Percentiles rank a stretch among this genome's conserved stretches.
phyloP scores from a whole-genome alignment of 2,888 invertebrate genomes.

The Microctonus aethiopoides region DNA sequence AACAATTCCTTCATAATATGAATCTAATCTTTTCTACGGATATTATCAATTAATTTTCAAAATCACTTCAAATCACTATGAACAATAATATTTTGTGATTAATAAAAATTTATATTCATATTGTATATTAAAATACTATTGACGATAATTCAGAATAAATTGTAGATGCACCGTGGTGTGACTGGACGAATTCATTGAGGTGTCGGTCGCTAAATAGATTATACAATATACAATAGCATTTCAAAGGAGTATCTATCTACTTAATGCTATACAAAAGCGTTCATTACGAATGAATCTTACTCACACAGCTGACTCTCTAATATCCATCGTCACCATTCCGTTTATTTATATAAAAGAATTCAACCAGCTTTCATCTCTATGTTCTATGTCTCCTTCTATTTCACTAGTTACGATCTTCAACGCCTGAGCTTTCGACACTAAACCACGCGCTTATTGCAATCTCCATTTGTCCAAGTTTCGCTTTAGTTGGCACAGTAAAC shows the following conservation, averaged over 20 bases:
- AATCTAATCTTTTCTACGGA: too few species aligned
- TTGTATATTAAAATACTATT: too few species aligned
- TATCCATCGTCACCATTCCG: too few species aligned
- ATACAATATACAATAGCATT: slow-evolving; percentile 39
- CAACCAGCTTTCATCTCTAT: background rate
- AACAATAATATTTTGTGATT: too few species aligned
- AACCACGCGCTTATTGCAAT: background rate
- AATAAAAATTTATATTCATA: too few species aligned
- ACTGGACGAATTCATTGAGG: slow-evolving; percentile 16
- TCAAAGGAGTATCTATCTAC: slow-evolving; percentile 30
- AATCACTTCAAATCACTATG: too few species aligned
- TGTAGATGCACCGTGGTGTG: background rate
- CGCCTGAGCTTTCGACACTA: background rate
- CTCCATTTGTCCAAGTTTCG: slow-evolving; percentile 21
- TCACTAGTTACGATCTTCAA: slow-evolving; percentile 3
- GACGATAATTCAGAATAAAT: too few species aligned
- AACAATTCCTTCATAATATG: background rate
- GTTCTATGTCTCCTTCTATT: background rate
- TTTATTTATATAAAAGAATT: too few species aligned
- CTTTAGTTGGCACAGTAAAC: slow-evolving; percentile 17
- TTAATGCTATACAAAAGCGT: slow-evolving; percentile 36
- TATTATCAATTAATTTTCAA: too few species aligned
- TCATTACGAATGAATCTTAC: background rate
- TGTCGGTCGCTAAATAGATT: slow-evolving; percentile 41
- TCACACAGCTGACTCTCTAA: too few species aligned